Conservation (phyloP, 2,113 vertebrate genomes). For the Peucedramus taeniatus region DNA sequence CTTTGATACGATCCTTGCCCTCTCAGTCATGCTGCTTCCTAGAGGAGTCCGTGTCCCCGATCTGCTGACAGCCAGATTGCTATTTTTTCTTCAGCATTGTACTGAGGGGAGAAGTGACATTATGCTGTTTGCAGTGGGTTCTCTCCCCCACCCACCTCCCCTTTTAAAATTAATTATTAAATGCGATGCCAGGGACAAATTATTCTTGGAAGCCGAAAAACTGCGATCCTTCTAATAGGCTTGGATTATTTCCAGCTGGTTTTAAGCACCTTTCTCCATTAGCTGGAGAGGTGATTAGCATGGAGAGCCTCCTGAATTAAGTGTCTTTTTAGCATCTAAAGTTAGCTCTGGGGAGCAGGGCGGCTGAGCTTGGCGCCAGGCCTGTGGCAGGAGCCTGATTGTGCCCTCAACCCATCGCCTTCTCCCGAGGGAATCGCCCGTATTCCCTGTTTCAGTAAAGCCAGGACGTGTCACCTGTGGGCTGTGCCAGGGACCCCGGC, state of each 20-base stretch:
- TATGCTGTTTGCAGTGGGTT: neutral
- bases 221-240: neutral
- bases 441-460: neutral
- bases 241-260: conserved; percentile 7
- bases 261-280: conserved; percentile 33
- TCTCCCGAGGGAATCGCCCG: rapidly evolving
- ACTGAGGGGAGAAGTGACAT: neutral
- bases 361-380: rapidly evolving
- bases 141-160: rapidly evolving
- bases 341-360: neutral
- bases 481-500: neutral
- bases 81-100: conserved; percentile 4
- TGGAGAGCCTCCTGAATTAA: neutral
- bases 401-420: rapidly evolving
- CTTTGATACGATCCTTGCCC: conserved; percentile 8
- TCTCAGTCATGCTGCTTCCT: conserved; percentile 28
- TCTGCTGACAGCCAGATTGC: conserved; percentile 9
- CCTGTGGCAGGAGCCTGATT: rapidly evolving
- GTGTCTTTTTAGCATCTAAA: neutral
- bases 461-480: rapidly evolving
- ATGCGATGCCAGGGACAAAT: neutral
- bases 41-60: neutral
- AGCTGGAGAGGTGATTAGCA: neutral
- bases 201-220: neutral
- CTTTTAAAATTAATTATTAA: conserved; percentile 2